These are phyloP conservation scores for Montipora capricornis DNA, from an alignment of 64 coral and sea anemone genomes.

Conservation along the genomic window DNA sequence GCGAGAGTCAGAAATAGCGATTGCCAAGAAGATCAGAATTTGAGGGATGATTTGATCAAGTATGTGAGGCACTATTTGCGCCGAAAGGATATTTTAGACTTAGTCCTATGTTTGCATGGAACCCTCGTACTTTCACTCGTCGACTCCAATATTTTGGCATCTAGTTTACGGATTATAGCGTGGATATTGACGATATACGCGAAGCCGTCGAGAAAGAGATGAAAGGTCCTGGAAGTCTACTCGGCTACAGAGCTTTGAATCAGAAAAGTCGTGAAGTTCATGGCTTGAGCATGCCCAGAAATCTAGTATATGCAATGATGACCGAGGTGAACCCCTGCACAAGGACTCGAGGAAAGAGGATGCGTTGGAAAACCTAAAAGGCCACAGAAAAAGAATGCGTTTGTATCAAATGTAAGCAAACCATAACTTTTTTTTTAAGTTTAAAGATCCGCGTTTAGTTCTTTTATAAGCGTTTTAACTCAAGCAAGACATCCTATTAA, in stretches of 20 bases:
- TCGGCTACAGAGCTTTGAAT: no score
- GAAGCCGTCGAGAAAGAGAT: constrained; percentile 31
- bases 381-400: no score
- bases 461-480: background rate
- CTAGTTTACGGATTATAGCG: constrained; percentile 39
- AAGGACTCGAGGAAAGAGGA: no score
- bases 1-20: constrained; percentile 40
- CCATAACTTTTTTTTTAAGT: background rate
- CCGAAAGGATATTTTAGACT: no score
- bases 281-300: no score
- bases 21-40: constrained; percentile 44
- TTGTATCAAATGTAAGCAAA: no score
- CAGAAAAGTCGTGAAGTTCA: no score
- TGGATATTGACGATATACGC: constrained; percentile 28
- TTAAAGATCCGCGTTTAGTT: background rate
- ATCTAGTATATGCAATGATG: no score
- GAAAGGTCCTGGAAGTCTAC: background rate
- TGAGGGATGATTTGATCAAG: background rate
- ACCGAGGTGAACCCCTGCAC: no score
- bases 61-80: no score
- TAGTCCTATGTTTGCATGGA: no score
- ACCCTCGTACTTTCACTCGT: background rate
- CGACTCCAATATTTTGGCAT: constrained; percentile 51
- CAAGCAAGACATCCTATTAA: background rate
- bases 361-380: no score